phyloP scores from a whole-genome alignment of 1,140 invertebrate species.

The Delia radicum region DNA sequence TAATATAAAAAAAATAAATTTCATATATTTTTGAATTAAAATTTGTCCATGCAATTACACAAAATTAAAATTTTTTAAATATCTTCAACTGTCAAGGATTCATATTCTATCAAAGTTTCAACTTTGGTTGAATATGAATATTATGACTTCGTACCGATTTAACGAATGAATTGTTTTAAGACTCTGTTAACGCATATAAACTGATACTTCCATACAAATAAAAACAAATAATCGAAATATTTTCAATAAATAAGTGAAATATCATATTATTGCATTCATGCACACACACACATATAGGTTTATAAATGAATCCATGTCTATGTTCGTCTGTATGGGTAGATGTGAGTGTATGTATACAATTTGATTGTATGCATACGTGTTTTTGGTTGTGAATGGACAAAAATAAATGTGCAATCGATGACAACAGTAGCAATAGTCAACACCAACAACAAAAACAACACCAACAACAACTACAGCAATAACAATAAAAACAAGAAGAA shows the following conservation, averaged over 20 bases:
- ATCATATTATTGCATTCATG: not conserved
- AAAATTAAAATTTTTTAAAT: too few relatives aligned
- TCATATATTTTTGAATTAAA: too few relatives aligned
- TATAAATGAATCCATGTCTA: not conserved
- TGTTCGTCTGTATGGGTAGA: too few relatives aligned
- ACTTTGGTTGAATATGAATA: too few relatives aligned
- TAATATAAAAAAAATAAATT: too few relatives aligned
- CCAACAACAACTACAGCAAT: not conserved
- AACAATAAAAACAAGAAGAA: constrained; percentile 17
- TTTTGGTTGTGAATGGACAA: constrained; percentile 3
- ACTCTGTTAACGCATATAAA: too few relatives aligned
- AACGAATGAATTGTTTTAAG: too few relatives aligned
- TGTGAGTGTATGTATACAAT: too few relatives aligned
- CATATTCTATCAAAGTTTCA: too few relatives aligned
- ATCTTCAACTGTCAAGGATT: too few relatives aligned
- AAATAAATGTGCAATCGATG: constrained; percentile 26
- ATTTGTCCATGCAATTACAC: too few relatives aligned
- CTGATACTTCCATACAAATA: not conserved
- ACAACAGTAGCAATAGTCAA: not conserved
- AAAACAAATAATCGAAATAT: constrained; percentile 3
- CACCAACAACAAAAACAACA: not conserved
- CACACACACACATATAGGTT: not conserved
- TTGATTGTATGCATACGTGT: not conserved
- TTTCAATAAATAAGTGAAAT: constrained; percentile 21
- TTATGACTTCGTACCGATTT: too few relatives aligned